phyloP scores from a whole-genome alignment of 2,888 invertebrate species.

The Nysson spinosus region DNA sequence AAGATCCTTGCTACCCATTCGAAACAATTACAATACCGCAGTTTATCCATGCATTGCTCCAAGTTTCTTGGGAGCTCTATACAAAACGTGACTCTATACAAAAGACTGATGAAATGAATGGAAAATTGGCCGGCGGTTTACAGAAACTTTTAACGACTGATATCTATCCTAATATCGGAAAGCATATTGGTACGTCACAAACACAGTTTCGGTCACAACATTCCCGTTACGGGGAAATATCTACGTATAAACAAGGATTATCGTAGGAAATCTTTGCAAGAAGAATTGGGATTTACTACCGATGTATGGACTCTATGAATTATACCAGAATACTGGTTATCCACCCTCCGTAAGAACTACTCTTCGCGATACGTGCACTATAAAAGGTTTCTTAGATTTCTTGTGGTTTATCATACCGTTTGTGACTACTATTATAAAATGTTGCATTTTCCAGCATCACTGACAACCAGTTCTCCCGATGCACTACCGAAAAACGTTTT shows the following conservation, averaged over 20 bases:
- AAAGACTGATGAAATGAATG: constrained; percentile 75
- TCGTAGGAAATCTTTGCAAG: constrained; percentile 35
- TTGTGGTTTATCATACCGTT: too few relatives aligned
- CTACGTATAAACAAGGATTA: too few relatives aligned
- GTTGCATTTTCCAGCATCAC: too few relatives aligned
- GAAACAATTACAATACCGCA: constrained; percentile 83
- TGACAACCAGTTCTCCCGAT: background rate
- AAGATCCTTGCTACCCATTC: constrained; percentile 79
- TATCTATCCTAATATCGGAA: constrained; percentile 77
- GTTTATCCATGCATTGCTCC: constrained; percentile 80
- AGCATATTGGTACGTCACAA: constrained; percentile 75
- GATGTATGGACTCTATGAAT: constrained; percentile 76
- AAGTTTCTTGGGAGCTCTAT: constrained; percentile 79
- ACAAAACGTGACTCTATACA: constrained; percentile 74
- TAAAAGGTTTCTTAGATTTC: constrained; percentile 17
- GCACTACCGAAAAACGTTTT: constrained; percentile 13
- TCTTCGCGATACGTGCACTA: constrained; percentile 70
- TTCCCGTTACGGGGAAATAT: too few relatives aligned
- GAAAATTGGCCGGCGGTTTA: constrained; percentile 79
- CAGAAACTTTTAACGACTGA: constrained; percentile 79
- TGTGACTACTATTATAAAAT: too few relatives aligned
- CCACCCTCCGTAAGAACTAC: constrained; percentile 78
- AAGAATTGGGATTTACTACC: constrained; percentile 74
- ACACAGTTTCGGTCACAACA: background rate
- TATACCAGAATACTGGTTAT: constrained; percentile 78